Base-by-base conservation (phyloP, 2,113 vertebrate species). In the Rhodinocichla rosea region DNA sequence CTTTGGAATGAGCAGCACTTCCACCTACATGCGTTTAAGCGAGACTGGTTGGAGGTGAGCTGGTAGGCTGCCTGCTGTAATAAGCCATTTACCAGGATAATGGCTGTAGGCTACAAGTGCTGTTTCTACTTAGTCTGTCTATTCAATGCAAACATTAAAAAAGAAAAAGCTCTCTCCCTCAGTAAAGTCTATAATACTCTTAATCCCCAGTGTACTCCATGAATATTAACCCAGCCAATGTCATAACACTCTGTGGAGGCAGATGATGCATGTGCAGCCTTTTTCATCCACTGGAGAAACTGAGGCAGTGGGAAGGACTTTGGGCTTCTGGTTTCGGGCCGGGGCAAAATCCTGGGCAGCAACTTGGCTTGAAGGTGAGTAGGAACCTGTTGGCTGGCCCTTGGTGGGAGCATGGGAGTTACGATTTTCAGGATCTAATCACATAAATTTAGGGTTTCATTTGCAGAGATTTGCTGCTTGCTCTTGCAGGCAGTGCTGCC, bases 81-180 rank as follows among this genome's bases (percentile, higher is more conserved):
- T 96, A 87, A 94, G 80, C 68, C 90, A 78, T 93, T 95, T 96
- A 71, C 92, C 75, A 56, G 75, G 88, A 81, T 93, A 92, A 94
- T 90, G 88, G 65, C 95, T 95, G 90, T 84, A 96, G 95, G 95
- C 94, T 96, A 93, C 90, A 87, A 94, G 68, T 93, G 92, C 93
- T 33, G 23, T 90, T 95, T 88, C 87, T 85, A 65, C 86, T 90
- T 92, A 64, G 82, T 88, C 90, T 93, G 90, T 84, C 73, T 96
- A 49, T 74, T 89, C 83, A 90, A 49, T 84, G 86, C 90, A 95
- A 90, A 90, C 65, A 89, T 79, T 83, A 70, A 71, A 87, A 92
- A 83, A 86, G 13, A 47, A 77, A 37, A 30, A 50, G 42, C 8
- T 32, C 8, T 84, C 69, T 89, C 21, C 45, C 68, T 92, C 45